Conservation (phyloP, 2,113 vertebrate species). For the Engraulis encrasicolus region DNA sequence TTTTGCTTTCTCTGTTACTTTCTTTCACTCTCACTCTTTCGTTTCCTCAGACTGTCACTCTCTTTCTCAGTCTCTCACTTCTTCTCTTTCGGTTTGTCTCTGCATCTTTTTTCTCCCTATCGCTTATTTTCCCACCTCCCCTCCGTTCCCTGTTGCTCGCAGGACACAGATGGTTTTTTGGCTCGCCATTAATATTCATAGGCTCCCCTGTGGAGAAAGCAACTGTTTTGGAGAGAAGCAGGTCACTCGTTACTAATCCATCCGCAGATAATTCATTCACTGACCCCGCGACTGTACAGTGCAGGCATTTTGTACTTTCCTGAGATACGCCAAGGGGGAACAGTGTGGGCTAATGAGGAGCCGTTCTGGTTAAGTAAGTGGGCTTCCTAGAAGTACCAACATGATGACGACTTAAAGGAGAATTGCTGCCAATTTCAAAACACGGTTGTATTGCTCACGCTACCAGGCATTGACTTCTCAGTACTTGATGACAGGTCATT, state of each 20-base stretch:
- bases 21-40: neutral
- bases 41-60: neutral
- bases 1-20: neutral
- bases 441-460: too few species aligned
- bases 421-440: too few species aligned
- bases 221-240: slow-evolving; percentile 13
- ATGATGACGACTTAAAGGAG: too few species aligned
- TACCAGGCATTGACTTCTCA: too few species aligned
- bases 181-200: neutral
- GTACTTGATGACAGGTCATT: too few species aligned
- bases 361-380: neutral
- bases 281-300: neutral
- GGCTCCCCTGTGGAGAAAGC: slow-evolving; percentile 4
- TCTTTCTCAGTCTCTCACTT: neutral
- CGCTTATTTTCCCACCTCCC: too few species aligned
- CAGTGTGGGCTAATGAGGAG: neutral
- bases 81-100: neutral
- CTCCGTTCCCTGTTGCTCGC: neutral
- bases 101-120: neutral
- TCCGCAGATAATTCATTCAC: slow-evolving; percentile 15
- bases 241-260: slow-evolving; percentile 14
- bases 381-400: neutral
- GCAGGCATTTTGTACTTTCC: neutral
- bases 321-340: neutral
- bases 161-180: slow-evolving; percentile 12